Evolutionary conservation across 92 coral and sea anemone genomes (phyloP).

Genomic region (Zoanthus sansibaricus): DNA sequence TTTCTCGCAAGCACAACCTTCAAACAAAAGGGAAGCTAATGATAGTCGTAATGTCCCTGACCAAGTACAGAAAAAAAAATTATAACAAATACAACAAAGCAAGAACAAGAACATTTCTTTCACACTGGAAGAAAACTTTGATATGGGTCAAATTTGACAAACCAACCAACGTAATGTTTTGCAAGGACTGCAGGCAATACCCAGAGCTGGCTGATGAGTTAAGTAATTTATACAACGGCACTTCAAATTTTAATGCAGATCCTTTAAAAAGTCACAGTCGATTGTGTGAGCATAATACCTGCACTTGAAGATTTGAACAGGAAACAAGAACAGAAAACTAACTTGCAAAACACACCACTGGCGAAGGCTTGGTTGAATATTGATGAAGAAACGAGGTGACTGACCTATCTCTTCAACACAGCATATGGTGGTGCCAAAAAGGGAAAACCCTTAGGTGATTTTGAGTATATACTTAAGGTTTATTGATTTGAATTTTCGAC

Average conservation of each 20-base stretch:
- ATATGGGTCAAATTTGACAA: neutral
- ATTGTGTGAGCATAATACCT: slow-evolving; percentile 33
- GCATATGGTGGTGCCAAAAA: slow-evolving; percentile 50
- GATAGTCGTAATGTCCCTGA: neutral
- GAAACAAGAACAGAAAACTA: neutral
- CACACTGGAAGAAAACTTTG: slow-evolving; percentile 17
- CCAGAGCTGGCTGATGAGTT: slow-evolving; percentile 28
- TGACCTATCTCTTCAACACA: slow-evolving; percentile 34
- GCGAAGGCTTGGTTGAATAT: slow-evolving; percentile 41
- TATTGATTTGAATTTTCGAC: slow-evolving; percentile 11
- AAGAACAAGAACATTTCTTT: neutral
- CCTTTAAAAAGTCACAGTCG: neutral
- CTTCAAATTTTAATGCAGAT: slow-evolving; percentile 23
- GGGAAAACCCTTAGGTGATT: slow-evolving; percentile 49
- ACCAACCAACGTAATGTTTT: neutral
- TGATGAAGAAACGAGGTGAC: slow-evolving; percentile 8
- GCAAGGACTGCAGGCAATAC: neutral
- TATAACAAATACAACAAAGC: neutral
- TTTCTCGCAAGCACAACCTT: neutral
- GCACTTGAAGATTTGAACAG: neutral
- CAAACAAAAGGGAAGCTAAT: slow-evolving; percentile 1
- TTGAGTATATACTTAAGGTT: slow-evolving; percentile 24
- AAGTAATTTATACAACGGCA: slow-evolving; percentile 40
- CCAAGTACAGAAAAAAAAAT: neutral
- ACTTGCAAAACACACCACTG: slow-evolving; percentile 33